Evolutionary conservation across 2,113 vertebrate species (phyloP).

Genomic region (Ptyas mucosa): DNA sequence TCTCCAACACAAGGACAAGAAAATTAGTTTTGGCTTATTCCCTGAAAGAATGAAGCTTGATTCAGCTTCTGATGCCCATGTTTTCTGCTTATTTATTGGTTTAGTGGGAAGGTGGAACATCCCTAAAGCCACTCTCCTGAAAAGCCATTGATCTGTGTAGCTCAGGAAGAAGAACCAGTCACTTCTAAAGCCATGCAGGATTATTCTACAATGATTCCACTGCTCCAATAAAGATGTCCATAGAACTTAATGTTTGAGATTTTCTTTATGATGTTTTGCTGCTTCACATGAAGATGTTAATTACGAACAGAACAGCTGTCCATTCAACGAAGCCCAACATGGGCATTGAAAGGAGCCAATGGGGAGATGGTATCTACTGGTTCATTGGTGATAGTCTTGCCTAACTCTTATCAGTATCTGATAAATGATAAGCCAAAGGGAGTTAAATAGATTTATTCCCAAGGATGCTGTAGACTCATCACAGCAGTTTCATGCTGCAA

Average conservation of each 20-base stretch:
- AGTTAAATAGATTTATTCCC: constrained; percentile 31
- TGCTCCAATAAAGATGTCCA: constrained; percentile 61
- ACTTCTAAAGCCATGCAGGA: constrained; percentile 66
- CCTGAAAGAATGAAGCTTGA: neutral
- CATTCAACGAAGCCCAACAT: constrained; percentile 26
- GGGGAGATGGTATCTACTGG: constrained; percentile 21
- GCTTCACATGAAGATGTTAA: constrained; percentile 70
- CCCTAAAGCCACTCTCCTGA: neutral
- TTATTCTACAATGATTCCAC: constrained; percentile 51
- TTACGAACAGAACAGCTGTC: constrained; percentile 58
- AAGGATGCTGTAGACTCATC: neutral
- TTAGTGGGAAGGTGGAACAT: neutral
- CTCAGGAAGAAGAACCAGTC: constrained; percentile 57
- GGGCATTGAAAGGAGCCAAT: constrained; percentile 43
- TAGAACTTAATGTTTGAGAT: constrained; percentile 71
- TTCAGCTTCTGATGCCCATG: neutral
- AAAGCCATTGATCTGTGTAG: neutral
- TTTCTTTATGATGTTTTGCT: constrained; percentile 67
- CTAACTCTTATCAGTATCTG: constrained; percentile 8
- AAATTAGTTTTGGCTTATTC: neutral
- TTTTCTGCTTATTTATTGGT: neutral
- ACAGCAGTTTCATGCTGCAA: neutral
- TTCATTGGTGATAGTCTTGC: constrained; percentile 26
- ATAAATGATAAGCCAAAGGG: constrained; percentile 35
- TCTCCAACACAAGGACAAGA: neutral